Evolutionary conservation across 1,140 invertebrate species (phyloP).

Genomic region (Calephelis virginiensis): DNA sequence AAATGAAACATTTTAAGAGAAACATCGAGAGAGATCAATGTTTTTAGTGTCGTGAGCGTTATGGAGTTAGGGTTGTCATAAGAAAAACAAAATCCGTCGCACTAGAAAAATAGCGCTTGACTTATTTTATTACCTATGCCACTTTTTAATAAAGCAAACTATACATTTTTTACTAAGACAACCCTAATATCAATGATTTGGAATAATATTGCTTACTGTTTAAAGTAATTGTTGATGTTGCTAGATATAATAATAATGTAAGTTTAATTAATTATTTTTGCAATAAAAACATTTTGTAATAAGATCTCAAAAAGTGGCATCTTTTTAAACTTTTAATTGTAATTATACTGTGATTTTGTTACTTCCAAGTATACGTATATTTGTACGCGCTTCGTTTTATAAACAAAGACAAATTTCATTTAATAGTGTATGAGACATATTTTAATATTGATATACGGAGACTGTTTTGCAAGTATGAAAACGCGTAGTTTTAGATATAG

Average conservation of each 20-base stretch:
- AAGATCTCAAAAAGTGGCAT: slow-evolving; percentile 48
- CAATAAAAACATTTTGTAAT: slow-evolving; percentile 64
- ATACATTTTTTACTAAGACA: slow-evolving; percentile 41
- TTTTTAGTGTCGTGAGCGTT: slow-evolving; percentile 57
- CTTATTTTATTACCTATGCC: slow-evolving; percentile 39
- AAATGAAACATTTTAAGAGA: slow-evolving; percentile 16
- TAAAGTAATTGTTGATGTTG: slow-evolving; percentile 66
- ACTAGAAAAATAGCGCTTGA: slow-evolving; percentile 46
- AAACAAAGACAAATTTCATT: slow-evolving; percentile 25
- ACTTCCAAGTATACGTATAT: slow-evolving; percentile 34
- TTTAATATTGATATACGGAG: slow-evolving; percentile 51
- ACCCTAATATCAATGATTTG: slow-evolving; percentile 44
- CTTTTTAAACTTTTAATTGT: slow-evolving; percentile 45
- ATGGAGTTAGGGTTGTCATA: slow-evolving; percentile 50
- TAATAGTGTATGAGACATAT: slow-evolving; percentile 28
- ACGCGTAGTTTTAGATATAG: slow-evolving; percentile 34
- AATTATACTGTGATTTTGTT: slow-evolving; percentile 64
- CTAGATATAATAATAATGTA: slow-evolving; percentile 57
- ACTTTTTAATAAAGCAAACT: slow-evolving; percentile 1
- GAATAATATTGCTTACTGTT: slow-evolving; percentile 68
- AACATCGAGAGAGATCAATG: slow-evolving; percentile 63
- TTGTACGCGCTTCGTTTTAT: slow-evolving; percentile 20
- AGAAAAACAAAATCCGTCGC: slow-evolving; percentile 19
- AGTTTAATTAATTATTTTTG: slow-evolving; percentile 64
- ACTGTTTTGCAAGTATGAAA: slow-evolving; percentile 45